Base-by-base conservation (phyloP, 2,888 invertebrate species). In the Drosophila fungiperda region DNA sequence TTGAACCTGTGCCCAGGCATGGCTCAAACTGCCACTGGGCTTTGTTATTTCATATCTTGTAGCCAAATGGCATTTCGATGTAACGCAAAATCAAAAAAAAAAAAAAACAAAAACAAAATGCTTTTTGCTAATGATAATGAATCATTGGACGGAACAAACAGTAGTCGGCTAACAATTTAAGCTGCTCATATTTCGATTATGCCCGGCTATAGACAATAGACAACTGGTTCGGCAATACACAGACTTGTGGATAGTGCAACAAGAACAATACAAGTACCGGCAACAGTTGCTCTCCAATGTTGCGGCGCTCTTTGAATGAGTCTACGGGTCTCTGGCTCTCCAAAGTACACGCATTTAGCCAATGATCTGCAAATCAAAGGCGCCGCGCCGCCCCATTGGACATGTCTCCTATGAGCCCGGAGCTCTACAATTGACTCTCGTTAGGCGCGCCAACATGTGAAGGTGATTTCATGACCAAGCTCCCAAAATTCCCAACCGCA, bases 291-390 rank as follows among this genome's bases (percentile, higher is more conserved):
- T 77, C 74, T 82, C 68, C 33, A 48, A 52, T 48, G 11, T 59
- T 69, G 83, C 86, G 87, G 87, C 58, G 73, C 80, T 73, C 83
- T 87, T 89, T 87, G 78, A 84, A 26, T 35, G 26, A 58, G 29
- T 29, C 23, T 26, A 26, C 48, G 26, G 48, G 29, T 65, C 40
- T 69, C 59, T 68, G 72, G 76, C 73, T 75, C 76, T 76, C 62
- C 66, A 81, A 68, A 80, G 85, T 83, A 80, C 80, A 78, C 68
- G 82, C 76, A 81, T 84, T 89, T 87, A 83, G 83, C 79, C 77
- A 86, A 76, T 87, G 90, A 92, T 89, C 85, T 82, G 78, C 69
- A 63, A 80, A 91, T 91, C 91, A 92, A 91, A 91, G 91, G 70
- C 33, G 72, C 92, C 91, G 91, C 86, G 53, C 70, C 68, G 61